Evolutionary conservation across 1,140 invertebrate genomes (phyloP), one percentile per base, ranked within the genome.

Genomic region (Sinella curviseta): DNA sequence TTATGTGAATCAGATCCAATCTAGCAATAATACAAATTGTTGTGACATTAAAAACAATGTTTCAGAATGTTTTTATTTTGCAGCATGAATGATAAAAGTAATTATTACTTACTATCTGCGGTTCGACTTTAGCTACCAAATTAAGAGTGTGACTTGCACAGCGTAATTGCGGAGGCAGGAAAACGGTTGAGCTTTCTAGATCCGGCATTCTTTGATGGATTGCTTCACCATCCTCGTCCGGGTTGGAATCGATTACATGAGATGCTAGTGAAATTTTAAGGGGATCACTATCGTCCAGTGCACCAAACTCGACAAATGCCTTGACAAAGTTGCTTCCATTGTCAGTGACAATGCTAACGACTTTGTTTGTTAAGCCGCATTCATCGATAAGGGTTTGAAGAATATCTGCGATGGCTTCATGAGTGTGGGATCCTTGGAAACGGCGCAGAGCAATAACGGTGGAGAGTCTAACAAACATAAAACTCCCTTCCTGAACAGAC

Each of bases 101-200:
- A n/a, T n/a, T n/a, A n/a, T n/a, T n/a, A n/a, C n/a, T n/a, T n/a
- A n/a, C n/a, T n/a, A n/a, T n/a, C n/a, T n/a, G n/a, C n/a, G n/a
- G n/a, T n/a, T n/a, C n/a, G n/a, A n/a, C n/a, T n/a, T 67, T 78
- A n/a, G 77, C 77, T 4, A 78, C 54, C 28, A 78, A 35, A 60
- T 35, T 78, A 26, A 78, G 17, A 16, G 77, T 78, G 70, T 78
- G 77, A 26, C 67, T 74, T 1, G 70, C 67, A 78, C 77, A 78
- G 8, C 76, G 48, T 28, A 55, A 26, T 26, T 77, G 76, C 28
- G 54, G 3, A 12, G 76, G 76, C 3, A 77, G 76, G 17, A 17
- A 20, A 48, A 48, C 26, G 16, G n/a, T n/a, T 24, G 17, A 48
- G 8, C 20, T 17, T 76, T 35, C 26, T 74, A 8, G 34, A 31